These are phyloP conservation scores for Heliconius charithonia DNA, from an alignment of 2,888 invertebrate genomes.

Conservation along the genomic window DNA sequence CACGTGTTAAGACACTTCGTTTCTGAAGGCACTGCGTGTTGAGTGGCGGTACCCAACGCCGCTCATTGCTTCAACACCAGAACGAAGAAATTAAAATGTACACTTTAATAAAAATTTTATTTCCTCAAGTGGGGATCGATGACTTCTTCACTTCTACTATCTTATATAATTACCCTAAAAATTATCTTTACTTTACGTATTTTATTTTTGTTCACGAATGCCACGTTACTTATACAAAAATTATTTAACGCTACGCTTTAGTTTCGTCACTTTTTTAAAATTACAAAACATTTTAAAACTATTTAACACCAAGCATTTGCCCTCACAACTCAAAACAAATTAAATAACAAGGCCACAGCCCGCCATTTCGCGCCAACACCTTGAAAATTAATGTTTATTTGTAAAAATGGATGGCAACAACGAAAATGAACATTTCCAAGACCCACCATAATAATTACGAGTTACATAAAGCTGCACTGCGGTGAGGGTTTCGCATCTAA, in stretches of 20 bases:
- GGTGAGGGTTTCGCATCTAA: constrained; percentile 44
- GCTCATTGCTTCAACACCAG: too few relatives aligned
- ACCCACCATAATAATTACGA: constrained; percentile 43
- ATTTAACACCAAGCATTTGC: neutral
- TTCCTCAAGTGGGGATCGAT: too few relatives aligned
- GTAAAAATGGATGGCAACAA: constrained; percentile 21
- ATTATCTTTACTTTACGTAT: neutral
- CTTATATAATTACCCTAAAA: neutral
- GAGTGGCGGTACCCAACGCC: too few relatives aligned
- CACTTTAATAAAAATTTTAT: too few relatives aligned
- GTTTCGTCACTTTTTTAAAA: neutral
- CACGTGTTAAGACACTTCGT: too few relatives aligned
- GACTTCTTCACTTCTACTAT: too few relatives aligned
- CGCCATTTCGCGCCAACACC: constrained; percentile 1
- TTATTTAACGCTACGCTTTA: neutral
- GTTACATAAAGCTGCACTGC: constrained; percentile 45
- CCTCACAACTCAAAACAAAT: neutral
- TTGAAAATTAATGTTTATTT: constrained; percentile 18
- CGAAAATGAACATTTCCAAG: constrained; percentile 22
- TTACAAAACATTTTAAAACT: neutral
- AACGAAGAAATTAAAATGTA: too few relatives aligned
- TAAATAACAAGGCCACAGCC: constrained; percentile 6
- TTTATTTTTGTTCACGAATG: neutral
- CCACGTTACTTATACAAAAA: neutral
- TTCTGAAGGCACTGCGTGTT: too few relatives aligned